Conservation (phyloP, 1,140 invertebrate species). For the Neodiprion pinetum region DNA sequence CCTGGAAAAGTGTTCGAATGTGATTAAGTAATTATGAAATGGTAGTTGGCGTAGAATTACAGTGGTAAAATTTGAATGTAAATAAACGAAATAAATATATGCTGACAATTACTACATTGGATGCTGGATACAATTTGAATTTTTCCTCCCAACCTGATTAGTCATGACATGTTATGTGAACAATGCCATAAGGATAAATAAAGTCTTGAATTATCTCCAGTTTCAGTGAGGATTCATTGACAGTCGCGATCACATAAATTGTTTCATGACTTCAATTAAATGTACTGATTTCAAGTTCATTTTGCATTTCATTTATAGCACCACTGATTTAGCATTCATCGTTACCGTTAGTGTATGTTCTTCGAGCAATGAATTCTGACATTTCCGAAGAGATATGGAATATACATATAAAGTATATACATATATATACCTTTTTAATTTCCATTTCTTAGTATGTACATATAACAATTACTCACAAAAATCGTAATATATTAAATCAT, state of each 20-base stretch:
- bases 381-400: too few species aligned
- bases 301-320: too few species aligned
- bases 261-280: too few species aligned
- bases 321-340: too few species aligned
- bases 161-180: not conserved
- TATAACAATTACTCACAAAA: not conserved
- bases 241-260: too few species aligned
- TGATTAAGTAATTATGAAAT: not conserved
- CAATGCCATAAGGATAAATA: not conserved
- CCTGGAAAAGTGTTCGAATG: constrained; percentile 10
- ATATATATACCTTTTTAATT: not conserved
- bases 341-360: too few species aligned
- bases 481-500: not conserved
- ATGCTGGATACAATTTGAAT: not conserved
- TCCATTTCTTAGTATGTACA: not conserved
- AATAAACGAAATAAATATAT: not conserved
- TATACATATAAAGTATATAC: too few species aligned
- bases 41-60: not conserved
- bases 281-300: too few species aligned
- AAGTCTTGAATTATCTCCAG: too few species aligned
- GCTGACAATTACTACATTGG: not conserved
- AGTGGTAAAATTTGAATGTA: not conserved
- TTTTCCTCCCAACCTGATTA: not conserved
- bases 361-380: too few species aligned
- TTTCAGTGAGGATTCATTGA: too few species aligned